Base-by-base conservation (phyloP, 2,888 invertebrate genomes). In the Drosophila pseudotalamancana region DNA sequence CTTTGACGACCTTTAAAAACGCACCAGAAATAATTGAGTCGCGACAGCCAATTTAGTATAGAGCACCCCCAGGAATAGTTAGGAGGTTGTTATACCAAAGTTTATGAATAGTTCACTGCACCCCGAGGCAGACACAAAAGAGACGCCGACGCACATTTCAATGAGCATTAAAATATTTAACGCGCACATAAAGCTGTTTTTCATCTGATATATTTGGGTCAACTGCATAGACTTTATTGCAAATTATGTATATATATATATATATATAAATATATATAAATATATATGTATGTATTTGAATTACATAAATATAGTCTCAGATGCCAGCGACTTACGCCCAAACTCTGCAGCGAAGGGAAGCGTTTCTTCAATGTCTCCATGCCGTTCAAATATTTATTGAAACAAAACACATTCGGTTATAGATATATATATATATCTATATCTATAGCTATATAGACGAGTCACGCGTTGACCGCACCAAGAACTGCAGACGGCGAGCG, bases 311-410 rank as follows among this genome's bases (percentile, higher is more conserved):
- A 12, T 9, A 31, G 42, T 42, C 35, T 53, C 40, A 63, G 48
- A 55, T 70, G 63, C 18, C 53, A 29, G 40, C 19, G 53, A 91
- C 92, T 92, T 90, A 93, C 92, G 86, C 92, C 93, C 77, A 93
- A 91, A 89, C 92, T 93, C 73, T 92, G 92, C 69, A 93, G 88
- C 60, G 93, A 93, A 56, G 93, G 92, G 82, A 93, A 93, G 72
- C 91, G 91, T 87, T 92, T 92, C 80, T 92, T 92, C 77, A 92
- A 89, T 63, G 87, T 90, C 72, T 90, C 71, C 90, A 90, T 90
- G 72, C 31, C 37, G 32, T 12, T 34, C 21, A 27, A 3, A 4
- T 39, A 4, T 40, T 34, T 25, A 35, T 37, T 25, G 48, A 48
- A 32, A 34, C 16, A 45, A 45, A 12, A 43, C 62, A 65, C 57